Conservation (phyloP, 1,140 invertebrate species). For the Apis cerana region DNA sequence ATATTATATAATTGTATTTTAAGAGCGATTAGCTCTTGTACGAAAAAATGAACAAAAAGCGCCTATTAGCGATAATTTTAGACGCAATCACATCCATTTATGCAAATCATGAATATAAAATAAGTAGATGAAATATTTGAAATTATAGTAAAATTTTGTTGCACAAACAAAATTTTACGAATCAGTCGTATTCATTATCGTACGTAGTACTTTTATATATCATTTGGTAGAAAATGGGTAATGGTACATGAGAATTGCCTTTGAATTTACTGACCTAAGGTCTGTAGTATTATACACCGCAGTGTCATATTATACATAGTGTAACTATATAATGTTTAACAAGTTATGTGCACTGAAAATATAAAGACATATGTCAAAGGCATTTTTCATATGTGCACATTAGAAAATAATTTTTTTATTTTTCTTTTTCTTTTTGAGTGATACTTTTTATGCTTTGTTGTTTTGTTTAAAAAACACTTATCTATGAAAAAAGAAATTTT, state of each 20-base stretch:
- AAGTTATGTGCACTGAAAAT: conserved; percentile 41
- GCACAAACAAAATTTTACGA: conserved; percentile 41
- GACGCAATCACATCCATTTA: conserved; percentile 63
- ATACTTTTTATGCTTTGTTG: conserved; percentile 56
- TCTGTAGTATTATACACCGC: conserved; percentile 56
- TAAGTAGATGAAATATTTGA: conserved; percentile 57
- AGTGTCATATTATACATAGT: conserved; percentile 71
- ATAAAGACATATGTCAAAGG: conserved; percentile 41
- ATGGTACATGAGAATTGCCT: conserved; percentile 66
- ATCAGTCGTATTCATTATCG: conserved; percentile 47
- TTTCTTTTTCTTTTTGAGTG: conserved; percentile 33
- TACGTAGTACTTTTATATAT: conserved; percentile 55
- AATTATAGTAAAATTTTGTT: conserved; percentile 58
- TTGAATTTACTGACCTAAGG: conserved; percentile 63
- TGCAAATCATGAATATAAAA: conserved; percentile 55
- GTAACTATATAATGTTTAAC: conserved; percentile 62
- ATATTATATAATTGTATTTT: conserved; percentile 66
- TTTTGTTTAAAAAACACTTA: conserved; percentile 48
- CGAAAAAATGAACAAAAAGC: conserved; percentile 54
- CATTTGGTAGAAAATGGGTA: conserved; percentile 38
- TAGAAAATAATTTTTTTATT: conserved; percentile 27
- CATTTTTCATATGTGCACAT: conserved; percentile 52
- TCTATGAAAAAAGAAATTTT: conserved; percentile 11
- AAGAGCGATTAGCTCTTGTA: conserved; percentile 51
- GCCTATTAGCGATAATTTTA: conserved; percentile 73